Evolutionary conservation across 2,888 invertebrate genomes (phyloP), one percentile per base, ranked within the genome.

Genomic region (Drosophila parthenogenetica): DNA sequence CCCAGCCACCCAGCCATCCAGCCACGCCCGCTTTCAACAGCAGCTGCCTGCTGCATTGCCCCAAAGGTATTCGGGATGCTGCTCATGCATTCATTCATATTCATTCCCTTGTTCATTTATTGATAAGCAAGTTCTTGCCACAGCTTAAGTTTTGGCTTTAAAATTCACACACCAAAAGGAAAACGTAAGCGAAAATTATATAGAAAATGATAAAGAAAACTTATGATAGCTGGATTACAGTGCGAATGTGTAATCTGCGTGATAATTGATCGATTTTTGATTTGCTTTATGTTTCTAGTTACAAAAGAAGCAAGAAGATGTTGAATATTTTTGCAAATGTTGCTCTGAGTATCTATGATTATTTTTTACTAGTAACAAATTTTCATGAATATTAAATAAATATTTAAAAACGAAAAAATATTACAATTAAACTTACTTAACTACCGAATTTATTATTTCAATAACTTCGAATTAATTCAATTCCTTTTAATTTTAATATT

Each of bases 21-120:
- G 1, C 29, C 29, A 1, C 42, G 7, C 4, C 5, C 17, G 3
- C n/a, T 16, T 29, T 43, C 43, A 14, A 5, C 45, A 16, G 16
- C 46, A 19, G 35, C 29, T 60, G 61, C 54, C 42, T 50, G 66
- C 42, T 50, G 66, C 54, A 40, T 43, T 46, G 59, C 64, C 65
- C 58, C 57, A 45, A 37, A 57, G 57, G 57, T 55, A 55, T 35
- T 32, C 32, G 43, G 8, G 17, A 10, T 42, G 29, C 46, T 53
- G 65, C 35, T 70, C 57, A 68, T 66, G 61, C 71, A 71, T 79
- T 66, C 55, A 60, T 71, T 66, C 72, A 54, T 57, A 73, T 85
- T 71, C 73, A 73, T 60, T 69, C 69, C 60, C 50, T 76, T 32
- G 54, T 43, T 40, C 19, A 60, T 59, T 59, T 59, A 65, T 65